Evolutionary conservation across 2,113 vertebrate species (phyloP).

Genomic region (Pollachius pollachius): DNA sequence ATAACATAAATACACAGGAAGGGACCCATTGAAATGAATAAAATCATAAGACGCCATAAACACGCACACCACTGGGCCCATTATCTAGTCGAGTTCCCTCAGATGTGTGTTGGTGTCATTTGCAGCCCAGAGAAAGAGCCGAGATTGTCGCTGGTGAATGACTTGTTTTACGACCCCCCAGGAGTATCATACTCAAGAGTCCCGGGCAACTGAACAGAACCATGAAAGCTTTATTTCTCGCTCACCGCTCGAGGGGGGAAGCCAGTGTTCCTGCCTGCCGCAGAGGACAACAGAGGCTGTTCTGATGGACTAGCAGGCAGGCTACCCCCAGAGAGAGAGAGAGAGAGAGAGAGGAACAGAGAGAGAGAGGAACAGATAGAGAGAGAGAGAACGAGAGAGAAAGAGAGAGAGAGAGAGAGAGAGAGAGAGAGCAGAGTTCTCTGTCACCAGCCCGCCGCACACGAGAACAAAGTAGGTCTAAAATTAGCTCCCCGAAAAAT

Average conservation of each 20-base stretch:
- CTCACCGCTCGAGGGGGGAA: slow-evolving; percentile 53
- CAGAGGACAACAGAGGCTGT: slow-evolving; percentile 65
- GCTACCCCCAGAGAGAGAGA: slow-evolving; percentile 26
- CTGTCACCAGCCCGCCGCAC: slow-evolving; percentile 53
- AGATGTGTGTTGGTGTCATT: slow-evolving; percentile 53
- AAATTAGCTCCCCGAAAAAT: slow-evolving; percentile 50
- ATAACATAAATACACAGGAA: no score
- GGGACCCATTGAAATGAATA: no score
- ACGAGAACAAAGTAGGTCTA: slow-evolving; percentile 62
- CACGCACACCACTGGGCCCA: not conserved
- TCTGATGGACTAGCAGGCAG: slow-evolving; percentile 60
- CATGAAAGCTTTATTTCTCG: slow-evolving; percentile 68
- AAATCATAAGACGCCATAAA: not conserved
- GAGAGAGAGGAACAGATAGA: no score
- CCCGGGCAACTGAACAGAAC: slow-evolving; percentile 58
- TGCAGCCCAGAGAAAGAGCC: slow-evolving; percentile 52
- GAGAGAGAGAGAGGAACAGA: no score
- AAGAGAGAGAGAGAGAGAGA: no score
- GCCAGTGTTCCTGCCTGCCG: slow-evolving; percentile 57
- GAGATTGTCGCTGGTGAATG: slow-evolving; percentile 61
- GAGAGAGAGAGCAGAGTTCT: slow-evolving; percentile 32
- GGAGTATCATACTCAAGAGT: slow-evolving; percentile 59
- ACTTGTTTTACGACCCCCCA: slow-evolving; percentile 61
- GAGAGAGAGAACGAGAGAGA: no score
- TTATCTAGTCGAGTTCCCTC: slow-evolving; percentile 39